phyloP scores from a whole-genome alignment of 1,140 invertebrate genomes.

The Potamilus streckersoni region DNA sequence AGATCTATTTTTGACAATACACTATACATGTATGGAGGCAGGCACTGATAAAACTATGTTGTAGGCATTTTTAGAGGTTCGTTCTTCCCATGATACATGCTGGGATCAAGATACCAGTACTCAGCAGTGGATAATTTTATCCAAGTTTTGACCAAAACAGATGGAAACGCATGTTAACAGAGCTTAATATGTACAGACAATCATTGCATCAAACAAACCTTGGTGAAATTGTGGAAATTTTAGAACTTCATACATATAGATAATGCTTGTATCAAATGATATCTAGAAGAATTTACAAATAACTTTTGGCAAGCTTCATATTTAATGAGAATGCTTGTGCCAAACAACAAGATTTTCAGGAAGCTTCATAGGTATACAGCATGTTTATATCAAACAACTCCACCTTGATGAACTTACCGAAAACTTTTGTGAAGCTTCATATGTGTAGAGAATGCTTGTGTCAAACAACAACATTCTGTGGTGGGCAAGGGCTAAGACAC shows the following conservation, averaged over 20 bases:
- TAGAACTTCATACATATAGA: conserved; percentile 88
- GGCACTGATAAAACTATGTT: too few relatives aligned
- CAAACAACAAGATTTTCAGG: background rate
- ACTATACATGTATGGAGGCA: too few relatives aligned
- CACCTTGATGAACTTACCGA: conserved; percentile 55
- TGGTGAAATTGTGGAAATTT: conserved; percentile 75
- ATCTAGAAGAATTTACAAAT: too few relatives aligned
- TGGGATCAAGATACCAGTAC: too few relatives aligned
- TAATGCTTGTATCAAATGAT: conserved; percentile 78
- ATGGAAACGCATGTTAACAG: too few relatives aligned
- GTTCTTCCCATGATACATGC: too few relatives aligned
- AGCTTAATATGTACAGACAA: too few relatives aligned
- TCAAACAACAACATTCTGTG: conserved; percentile 92
- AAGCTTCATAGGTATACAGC: background rate
- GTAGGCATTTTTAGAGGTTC: too few relatives aligned
- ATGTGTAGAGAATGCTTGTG: conserved; percentile 91
- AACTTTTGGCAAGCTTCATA: too few relatives aligned
- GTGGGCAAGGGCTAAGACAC: conserved; percentile 85
- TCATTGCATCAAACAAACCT: background rate
- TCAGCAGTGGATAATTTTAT: too few relatives aligned
- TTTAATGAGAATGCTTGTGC: background rate
- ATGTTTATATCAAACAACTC: background rate
- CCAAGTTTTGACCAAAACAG: too few relatives aligned
- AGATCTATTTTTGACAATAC: too few relatives aligned
- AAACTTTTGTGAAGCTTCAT: conserved; percentile 89